Evolutionary conservation across 1,140 invertebrate genomes (phyloP).

Genomic region (Pararge aegeria): DNA sequence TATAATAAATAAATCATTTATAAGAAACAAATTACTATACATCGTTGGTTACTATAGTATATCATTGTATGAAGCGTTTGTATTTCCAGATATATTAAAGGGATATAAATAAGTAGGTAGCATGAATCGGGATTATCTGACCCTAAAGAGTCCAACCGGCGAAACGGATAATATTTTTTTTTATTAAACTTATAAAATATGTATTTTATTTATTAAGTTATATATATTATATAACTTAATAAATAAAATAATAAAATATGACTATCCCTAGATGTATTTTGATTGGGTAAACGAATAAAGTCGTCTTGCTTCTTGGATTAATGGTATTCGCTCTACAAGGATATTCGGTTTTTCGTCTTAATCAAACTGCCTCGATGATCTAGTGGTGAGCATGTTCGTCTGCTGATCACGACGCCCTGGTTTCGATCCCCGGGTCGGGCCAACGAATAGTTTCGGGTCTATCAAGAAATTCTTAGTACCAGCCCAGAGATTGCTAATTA

Average conservation of each 20-base stretch:
- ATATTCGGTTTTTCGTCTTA: too few relatives aligned
- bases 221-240: too few relatives aligned
- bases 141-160: slow-evolving; percentile 10
- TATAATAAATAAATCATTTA: too few relatives aligned
- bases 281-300: neutral
- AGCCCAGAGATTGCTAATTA: too few relatives aligned
- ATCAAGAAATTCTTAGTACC: too few relatives aligned
- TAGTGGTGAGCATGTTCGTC: too few relatives aligned
- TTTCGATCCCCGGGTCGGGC: too few relatives aligned
- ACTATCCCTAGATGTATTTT: slow-evolving; percentile 1
- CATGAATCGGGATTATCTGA: slow-evolving; percentile 33
- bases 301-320: slow-evolving; percentile 3
- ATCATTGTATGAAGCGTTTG: slow-evolving; percentile 10
- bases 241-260: too few relatives aligned
- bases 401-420: too few relatives aligned
- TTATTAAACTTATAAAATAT: slow-evolving; percentile 33
- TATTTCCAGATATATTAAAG: slow-evolving; percentile 24
- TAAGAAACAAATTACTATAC: neutral
- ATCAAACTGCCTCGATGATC: too few relatives aligned
- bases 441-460: too few relatives aligned
- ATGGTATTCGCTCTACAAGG: neutral
- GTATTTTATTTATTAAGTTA: too few relatives aligned
- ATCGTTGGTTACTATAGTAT: neutral
- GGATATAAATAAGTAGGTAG: slow-evolving; percentile 23
- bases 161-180: slow-evolving; percentile 34